Evolutionary conservation across 2,888 invertebrate genomes (phyloP).

Genomic region (Polylopha cassiicola): DNA sequence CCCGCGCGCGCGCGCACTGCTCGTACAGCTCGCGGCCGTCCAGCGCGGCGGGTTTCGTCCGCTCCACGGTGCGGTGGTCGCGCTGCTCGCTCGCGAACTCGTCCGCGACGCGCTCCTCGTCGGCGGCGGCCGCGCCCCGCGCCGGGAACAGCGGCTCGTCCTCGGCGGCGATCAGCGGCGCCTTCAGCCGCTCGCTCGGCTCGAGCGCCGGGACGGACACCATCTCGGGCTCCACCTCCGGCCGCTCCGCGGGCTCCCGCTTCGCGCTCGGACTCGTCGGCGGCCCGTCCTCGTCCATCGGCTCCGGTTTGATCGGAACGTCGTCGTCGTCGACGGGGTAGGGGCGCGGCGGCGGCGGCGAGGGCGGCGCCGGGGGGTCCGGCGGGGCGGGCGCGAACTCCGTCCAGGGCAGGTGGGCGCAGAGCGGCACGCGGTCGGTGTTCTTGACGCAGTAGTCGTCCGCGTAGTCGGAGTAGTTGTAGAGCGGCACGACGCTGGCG

Average conservation of each 20-base stretch:
- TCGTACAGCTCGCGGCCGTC: conserved; percentile 48
- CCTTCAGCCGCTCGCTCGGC: conserved; percentile 57
- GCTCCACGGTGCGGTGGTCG: conserved; percentile 62
- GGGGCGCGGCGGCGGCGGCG: conserved; percentile 53
- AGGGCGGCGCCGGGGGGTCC: conserved; percentile 49
- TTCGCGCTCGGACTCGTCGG: conserved; percentile 23
- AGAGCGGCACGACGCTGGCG: conserved; percentile 61
- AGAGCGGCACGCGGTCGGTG: conserved; percentile 52
- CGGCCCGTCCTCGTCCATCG: conserved; percentile 24
- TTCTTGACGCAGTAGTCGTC: conserved; percentile 69
- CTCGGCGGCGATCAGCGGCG: conserved; percentile 45
- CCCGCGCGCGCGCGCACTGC: conserved; percentile 34
- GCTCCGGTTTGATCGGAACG: conserved; percentile 20
- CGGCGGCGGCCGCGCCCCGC: conserved; percentile 19
- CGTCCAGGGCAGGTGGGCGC: conserved; percentile 52
- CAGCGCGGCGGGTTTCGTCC: conserved; percentile 56
- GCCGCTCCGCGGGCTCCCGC: conserved; percentile 24
- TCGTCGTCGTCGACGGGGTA: conserved; percentile 35
- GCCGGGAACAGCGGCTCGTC: conserved; percentile 39
- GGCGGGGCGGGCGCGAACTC: conserved; percentile 63
- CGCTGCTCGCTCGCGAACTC: conserved; percentile 38
- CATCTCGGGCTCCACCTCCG: conserved; percentile 14
- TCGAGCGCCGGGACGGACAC: conserved; percentile 36
- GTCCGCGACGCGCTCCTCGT: conserved; percentile 20
- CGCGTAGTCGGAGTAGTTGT: conserved; percentile 70